Base-by-base conservation (phyloP, 2,113 vertebrate genomes). In the Oostethus manadensis region DNA sequence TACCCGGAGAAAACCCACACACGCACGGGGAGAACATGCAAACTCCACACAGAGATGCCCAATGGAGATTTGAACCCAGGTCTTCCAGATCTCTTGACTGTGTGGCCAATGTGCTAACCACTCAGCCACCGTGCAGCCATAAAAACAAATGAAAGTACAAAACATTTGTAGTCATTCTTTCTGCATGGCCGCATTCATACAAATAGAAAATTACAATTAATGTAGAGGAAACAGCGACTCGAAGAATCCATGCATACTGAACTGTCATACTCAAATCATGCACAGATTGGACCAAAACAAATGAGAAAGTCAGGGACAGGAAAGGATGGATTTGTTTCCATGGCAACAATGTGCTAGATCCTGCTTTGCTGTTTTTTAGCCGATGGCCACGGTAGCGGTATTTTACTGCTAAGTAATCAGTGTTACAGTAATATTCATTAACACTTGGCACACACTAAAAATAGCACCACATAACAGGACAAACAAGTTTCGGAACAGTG, bases 251-350 rank as follows among this genome's bases (percentile, higher is more conserved):
- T 29, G 29, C 8, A 33, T 33, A 33, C 29, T 58, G 17, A 29
- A 66, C 45, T 40, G 29, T 33, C n/a, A 33, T 38, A 66, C n/a
- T 63, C 62, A 68, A 42, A 18, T 17, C 45, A 48, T 62, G 8
- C 57, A 59, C 65, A 44, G 23, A 47, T 58, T 51, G 50, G 62
- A 58, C 45, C 43, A 68, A 61, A 72, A 58, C 42, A 58, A 69
- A 66, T 51, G 62, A 20, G 43, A 62, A 70, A 64, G 33, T 47
- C 76, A 70, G 64, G 21, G 74, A 75, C 47, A 23, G 54, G n/a
- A 38, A 23, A 67, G 58, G 40, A 50, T 29, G 77, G 44, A 71
- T 69, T 53, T 71, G 80, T 77, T 79, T 78, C 74, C 62, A 84
- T 84, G 60, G 78, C 55, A 82, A 85, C 77, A 51, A 33, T 66